Percentiles rank a stretch among this genome's conserved stretches.
phyloP scores from a whole-genome alignment of 2,888 invertebrate genomes.

The Heliconius aoede region DNA sequence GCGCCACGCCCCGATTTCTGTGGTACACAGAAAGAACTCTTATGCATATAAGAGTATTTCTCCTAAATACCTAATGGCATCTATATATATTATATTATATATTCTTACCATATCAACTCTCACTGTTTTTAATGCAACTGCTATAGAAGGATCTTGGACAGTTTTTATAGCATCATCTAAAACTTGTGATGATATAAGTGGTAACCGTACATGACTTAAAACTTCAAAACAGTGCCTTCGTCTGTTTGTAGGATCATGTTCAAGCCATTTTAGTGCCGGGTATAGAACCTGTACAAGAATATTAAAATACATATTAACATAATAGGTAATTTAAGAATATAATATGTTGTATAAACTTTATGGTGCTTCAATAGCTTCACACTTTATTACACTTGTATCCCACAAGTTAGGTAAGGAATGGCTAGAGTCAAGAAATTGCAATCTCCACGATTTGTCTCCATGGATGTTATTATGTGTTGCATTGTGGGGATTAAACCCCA shows the following conservation, averaged over 20 bases:
- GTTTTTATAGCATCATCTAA: constrained; percentile 90
- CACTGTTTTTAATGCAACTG: constrained; percentile 91
- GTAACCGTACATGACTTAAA: constrained; percentile 90
- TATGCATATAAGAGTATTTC: no score
- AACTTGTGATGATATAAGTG: constrained; percentile 91
- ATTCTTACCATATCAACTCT: constrained; percentile 87
- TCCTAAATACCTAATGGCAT: background rate
- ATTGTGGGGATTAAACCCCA: no score
- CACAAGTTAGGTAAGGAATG: background rate
- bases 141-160: constrained; percentile 91
- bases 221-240: constrained; percentile 94
- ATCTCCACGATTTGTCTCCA: background rate
- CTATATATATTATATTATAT: no score
- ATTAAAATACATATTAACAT: background rate
- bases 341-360: background rate
- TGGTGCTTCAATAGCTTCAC: background rate
- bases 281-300: constrained; percentile 86
- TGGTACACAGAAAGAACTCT: constrained; percentile 20
- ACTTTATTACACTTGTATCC: background rate
- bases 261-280: constrained; percentile 94
- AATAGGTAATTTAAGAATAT: background rate
- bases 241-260: constrained; percentile 89
- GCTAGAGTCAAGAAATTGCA: background rate
- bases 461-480: no score
- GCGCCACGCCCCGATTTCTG: constrained; percentile 88